A percentile compares a stretch with the other conserved stretches of the same genome.
Evolutionary conservation across 1,140 invertebrate species (phyloP).

Genomic region (Brachionus paranguensis): DNA sequence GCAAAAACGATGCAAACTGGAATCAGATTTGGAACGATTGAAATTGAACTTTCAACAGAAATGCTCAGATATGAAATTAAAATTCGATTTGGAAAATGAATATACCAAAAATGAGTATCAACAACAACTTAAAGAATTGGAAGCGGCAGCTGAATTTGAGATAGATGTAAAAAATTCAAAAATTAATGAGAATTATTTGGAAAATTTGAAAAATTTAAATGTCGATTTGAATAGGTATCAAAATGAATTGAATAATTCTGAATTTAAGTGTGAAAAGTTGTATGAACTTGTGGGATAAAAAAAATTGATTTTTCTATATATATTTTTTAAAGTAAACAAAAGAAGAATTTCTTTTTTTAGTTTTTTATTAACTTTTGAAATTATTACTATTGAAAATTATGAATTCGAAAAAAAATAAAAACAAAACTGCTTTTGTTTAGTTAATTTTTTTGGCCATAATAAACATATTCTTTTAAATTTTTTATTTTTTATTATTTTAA

Average conservation of each 20-base stretch:
- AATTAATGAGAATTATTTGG: slow-evolving; percentile 41
- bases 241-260: neutral
- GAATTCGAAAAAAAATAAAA: too few species aligned
- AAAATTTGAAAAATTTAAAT: slow-evolving; percentile 42
- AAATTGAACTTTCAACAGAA: neutral
- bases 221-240: slow-evolving; percentile 46
- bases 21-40: neutral
- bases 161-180: slow-evolving; percentile 41
- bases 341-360: too few species aligned
- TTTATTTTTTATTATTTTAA: too few species aligned
- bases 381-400: too few species aligned
- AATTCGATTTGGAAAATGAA: slow-evolving; percentile 19
- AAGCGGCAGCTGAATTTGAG: neutral
- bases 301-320: neutral
- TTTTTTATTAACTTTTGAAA: too few species aligned
- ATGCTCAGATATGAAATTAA: neutral
- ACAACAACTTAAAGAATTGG: neutral
- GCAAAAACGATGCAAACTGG: slow-evolving; percentile 43
- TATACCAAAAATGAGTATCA: neutral
- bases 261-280: neutral
- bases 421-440: too few species aligned
- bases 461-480: too few species aligned
- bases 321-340: too few species aligned
- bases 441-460: too few species aligned
- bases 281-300: neutral